Evolutionary conservation across 1,140 invertebrate species (phyloP), one percentile per base, ranked within the genome.

Genomic region (Cyrtorhinus lividipennis): DNA sequence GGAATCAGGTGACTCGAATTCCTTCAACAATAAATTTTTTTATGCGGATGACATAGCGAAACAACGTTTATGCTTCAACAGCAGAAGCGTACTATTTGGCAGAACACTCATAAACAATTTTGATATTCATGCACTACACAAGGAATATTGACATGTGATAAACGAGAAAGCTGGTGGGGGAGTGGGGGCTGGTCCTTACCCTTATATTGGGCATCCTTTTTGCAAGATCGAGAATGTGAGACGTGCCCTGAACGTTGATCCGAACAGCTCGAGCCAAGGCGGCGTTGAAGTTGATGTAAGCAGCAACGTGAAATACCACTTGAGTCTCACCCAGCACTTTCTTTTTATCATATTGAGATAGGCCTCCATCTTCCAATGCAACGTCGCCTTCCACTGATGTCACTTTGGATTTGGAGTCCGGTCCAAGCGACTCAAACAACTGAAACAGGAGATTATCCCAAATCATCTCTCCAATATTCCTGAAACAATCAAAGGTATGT

Each of bases 241-340:
- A 58, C 0, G 76, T 77, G 3, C 79, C 77, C 18, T 70, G 69
- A 0, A 75, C 77, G 64, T 82, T 82, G 62, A 75, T 71, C 10
- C 69, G 71, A 2, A 82, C 65, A 1, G 80, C 79, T 5, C 68
- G 67, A 65, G 76, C 79, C 26, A 82, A 66, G 0, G 73, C 60
- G 63, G 79, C 67, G 65, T 80, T 76, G 63, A 81, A 81, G 8
- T 73, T 73, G 24, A 86, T 87, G 69, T 90, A 93, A 22, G 92
- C 92, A n/a, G 92, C 92, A 68, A 87, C 89, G 70, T 95, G 91
- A 74, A 94, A 91, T 0, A 95, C 76, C n/a, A 93, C 79, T 38
- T 84, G 79, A 20, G 88, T 81, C 65, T 83, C 79, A 10, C 79
- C 72, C 0, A 73, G 68, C 1, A 91, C 68, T 2, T 74, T 68